Evolutionary conservation across 2,888 invertebrate genomes (phyloP).

Genomic region (Philereme transversata): DNA sequence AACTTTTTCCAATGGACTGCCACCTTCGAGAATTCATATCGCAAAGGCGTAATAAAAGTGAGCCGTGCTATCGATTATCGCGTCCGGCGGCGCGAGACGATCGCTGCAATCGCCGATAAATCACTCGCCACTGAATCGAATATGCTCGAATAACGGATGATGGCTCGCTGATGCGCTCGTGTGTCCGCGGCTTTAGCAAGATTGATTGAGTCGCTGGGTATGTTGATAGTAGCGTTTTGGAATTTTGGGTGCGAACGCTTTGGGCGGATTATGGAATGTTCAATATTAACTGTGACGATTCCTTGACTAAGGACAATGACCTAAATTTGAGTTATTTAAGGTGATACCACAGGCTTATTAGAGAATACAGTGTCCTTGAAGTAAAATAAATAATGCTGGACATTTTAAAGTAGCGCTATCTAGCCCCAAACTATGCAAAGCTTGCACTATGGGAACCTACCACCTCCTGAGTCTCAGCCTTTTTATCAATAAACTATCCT

Average conservation of each 20-base stretch:
- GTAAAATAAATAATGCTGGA: no score
- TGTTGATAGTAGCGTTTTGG: constrained; percentile 8
- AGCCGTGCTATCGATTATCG: constrained; percentile 69
- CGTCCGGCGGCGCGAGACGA: constrained; percentile 63
- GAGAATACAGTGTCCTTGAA: no score
- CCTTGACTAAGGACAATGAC: no score
- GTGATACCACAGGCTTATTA: no score
- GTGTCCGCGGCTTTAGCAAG: constrained; percentile 48
- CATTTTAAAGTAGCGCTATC: no score
- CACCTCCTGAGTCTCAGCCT: no score
- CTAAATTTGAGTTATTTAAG: no score
- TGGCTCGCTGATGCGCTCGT: constrained; percentile 49
- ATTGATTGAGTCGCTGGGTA: constrained; percentile 44
- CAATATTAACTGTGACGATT: background rate
- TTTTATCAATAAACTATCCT: no score
- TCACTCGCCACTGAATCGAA: constrained; percentile 60
- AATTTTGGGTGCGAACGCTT: constrained; percentile 12
- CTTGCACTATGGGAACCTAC: no score
- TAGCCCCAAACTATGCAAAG: no score
- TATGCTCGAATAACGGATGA: constrained; percentile 53
- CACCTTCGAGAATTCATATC: constrained; percentile 24
- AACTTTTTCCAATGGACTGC: no score
- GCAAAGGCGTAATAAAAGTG: constrained; percentile 60
- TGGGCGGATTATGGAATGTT: constrained; percentile 4
- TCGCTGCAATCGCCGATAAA: constrained; percentile 68